A percentile compares a stretch with the other conserved stretches of the same genome.
These are phyloP conservation scores for Phrynocephalus vlangalii DNA, from an alignment of 2,797 vertebrate species.

Conservation along the genomic window DNA sequence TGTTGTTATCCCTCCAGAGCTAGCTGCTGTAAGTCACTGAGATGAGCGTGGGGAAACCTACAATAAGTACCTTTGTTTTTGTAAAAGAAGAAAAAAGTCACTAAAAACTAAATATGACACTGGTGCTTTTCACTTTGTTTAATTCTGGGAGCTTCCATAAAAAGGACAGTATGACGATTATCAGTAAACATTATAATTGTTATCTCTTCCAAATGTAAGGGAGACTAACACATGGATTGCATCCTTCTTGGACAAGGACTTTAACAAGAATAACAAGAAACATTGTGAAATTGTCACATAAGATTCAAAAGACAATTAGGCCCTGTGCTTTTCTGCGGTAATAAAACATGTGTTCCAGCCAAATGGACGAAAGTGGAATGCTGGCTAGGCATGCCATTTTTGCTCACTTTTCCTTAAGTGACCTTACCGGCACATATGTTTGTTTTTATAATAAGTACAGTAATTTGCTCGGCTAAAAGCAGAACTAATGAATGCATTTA, in stretches of 20 bases:
- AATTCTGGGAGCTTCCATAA: constrained; percentile 16
- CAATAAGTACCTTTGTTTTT: background rate
- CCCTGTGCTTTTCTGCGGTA: constrained; percentile 38
- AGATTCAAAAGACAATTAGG: background rate
- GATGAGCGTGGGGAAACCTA: background rate
- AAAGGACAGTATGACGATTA: constrained; percentile 44
- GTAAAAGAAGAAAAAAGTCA: background rate
- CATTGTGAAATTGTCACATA: constrained; percentile 35
- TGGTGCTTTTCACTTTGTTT: constrained; percentile 16
- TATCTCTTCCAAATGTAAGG: constrained; percentile 2
- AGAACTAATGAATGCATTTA: constrained; percentile 51
- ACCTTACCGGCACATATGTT: constrained; percentile 64
- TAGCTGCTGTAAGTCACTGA: background rate
- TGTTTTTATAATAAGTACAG: constrained; percentile 43
- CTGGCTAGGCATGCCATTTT: constrained; percentile 67
- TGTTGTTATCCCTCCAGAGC: background rate
- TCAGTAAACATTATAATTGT: constrained; percentile 14
- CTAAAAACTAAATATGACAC: background rate
- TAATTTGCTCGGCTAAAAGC: constrained; percentile 66
- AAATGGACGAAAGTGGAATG: constrained; percentile 66
- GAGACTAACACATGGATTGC: constrained; percentile 40
- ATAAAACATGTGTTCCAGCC: constrained; percentile 28
- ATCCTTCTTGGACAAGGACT: constrained; percentile 26
- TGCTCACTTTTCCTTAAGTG: constrained; percentile 70
- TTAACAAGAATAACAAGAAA: constrained; percentile 61